Base-by-base conservation (phyloP, 2,113 vertebrate genomes). In the Neomonachus schauinslandi region DNA sequence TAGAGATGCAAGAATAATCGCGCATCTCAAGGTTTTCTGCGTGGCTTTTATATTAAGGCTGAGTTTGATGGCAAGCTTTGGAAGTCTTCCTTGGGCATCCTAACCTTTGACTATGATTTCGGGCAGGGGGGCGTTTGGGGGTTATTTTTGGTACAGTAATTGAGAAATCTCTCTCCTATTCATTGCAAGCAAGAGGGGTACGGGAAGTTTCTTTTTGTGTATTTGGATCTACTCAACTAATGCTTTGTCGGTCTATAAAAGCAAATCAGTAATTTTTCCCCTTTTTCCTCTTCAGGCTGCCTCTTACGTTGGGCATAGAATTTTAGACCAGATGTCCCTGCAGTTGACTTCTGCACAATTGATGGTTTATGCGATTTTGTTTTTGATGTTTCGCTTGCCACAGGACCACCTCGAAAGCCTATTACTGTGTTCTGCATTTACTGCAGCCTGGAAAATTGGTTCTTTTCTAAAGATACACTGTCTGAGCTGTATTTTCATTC, bases 371-470 rank as follows among this genome's bases (percentile, higher is more conserved):
- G 22, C 10, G 12, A 33, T 71, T 59, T 61, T 51, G 33, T 91
- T 67, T 76, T 69, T 12, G 87, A 55, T 88, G 33, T 82, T 59
- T 77, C 33, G 11, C 55, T 79, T 59, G 24, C 67, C 67, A 8
- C 26, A 24, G 42, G 18, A 16, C 31, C 61, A 7, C 28, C 72
- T 7, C 1, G 1, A 65, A 89, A 76, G 46, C 57, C 33, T 36
- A 0, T 57, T 3, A 31, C 14, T 2, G 31, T 46, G 16, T 76
- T 61, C 1, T 57, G 36, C 33, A 4, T 42, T 57, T 65, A 55
- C 61, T 55, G 86, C n/a, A 94, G 46, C n/a, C 65, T 91, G 77
- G 83, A 98, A 96, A 55, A 84, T 4, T 24, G 83, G 42, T 91
- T 92, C 31, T 98, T 97, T 96, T 36, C 67, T 80, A 36, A 49